phyloP scores from a whole-genome alignment of 2,888 invertebrate species.

The Ernsta delagoae region DNA sequence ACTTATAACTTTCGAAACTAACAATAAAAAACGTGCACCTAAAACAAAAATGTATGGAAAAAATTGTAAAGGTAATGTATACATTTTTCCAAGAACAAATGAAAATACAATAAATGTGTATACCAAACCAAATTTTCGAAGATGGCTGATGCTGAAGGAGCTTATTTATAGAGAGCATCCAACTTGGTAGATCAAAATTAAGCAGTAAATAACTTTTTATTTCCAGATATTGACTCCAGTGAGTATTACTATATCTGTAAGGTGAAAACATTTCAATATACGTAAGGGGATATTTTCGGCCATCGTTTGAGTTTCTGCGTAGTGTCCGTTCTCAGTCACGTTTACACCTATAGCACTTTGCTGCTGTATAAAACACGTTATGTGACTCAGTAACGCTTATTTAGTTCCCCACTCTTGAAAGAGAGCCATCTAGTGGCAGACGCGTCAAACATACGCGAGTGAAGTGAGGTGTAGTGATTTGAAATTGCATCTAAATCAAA shows the following conservation, averaged over 20 bases:
- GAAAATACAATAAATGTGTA: too few species aligned
- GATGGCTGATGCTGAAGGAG: too few species aligned
- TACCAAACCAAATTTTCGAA: too few species aligned
- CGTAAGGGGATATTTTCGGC: conserved; percentile 79
- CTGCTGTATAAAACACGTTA: conserved; percentile 82
- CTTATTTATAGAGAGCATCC: too few species aligned
- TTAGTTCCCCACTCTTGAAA: conserved; percentile 78
- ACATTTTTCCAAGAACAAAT: too few species aligned
- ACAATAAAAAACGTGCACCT: too few species aligned
- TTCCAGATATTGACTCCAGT: conserved; percentile 14
- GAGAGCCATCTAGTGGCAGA: conserved; percentile 81
- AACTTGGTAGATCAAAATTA: too few species aligned
- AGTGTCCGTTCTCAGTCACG: conserved; percentile 75
- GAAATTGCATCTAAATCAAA: conserved; percentile 58
- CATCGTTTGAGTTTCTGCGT: conserved; percentile 71
- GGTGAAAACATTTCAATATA: conserved; percentile 55
- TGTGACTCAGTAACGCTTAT: conserved; percentile 78
- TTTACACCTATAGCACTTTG: conserved; percentile 69
- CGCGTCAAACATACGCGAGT: conserved; percentile 63
- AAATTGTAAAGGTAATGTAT: too few species aligned
- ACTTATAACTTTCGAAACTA: too few species aligned
- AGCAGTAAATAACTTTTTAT: not conserved
- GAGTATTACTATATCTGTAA: conserved; percentile 11
- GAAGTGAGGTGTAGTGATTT: conserved; percentile 56
- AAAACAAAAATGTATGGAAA: too few species aligned